A percentile compares a stretch with the other conserved stretches of the same genome.
These are phyloP conservation scores for Pampusana beccarii DNA, from an alignment of 2,113 vertebrate species.

Conservation along the genomic window DNA sequence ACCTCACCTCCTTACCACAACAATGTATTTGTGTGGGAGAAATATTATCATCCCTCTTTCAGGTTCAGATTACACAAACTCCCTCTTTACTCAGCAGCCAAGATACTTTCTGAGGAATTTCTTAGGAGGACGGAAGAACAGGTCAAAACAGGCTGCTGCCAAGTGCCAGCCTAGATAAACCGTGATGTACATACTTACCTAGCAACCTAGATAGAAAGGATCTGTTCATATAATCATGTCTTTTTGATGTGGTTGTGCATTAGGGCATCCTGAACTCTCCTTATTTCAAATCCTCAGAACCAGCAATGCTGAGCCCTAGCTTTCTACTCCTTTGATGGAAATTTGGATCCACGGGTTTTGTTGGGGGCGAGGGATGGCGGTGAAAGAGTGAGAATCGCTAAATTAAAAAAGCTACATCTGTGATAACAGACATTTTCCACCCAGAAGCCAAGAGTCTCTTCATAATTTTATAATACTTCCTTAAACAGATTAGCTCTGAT, in stretches of 20 bases:
- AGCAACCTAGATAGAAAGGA: background rate
- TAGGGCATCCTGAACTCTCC: background rate
- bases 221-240: background rate
- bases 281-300: slow-evolving; percentile 1
- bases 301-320: background rate
- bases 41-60: background rate
- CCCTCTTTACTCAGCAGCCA: background rate
- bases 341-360: background rate
- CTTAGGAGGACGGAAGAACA: background rate
- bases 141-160: slow-evolving; percentile 1
- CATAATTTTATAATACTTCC: background rate
- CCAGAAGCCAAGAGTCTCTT: background rate
- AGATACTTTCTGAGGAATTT: background rate
- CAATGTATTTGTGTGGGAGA: background rate
- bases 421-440: background rate
- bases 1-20: background rate
- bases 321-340: background rate
- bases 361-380: background rate
- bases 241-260: slow-evolving; percentile 20
- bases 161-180: background rate
- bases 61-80: background rate
- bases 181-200: background rate
- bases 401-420: background rate
- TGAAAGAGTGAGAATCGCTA: background rate
- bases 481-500: background rate